These are phyloP conservation scores for Calonectris borealis DNA, from an alignment of 2,113 vertebrate genomes.

Conservation along the genomic window DNA sequence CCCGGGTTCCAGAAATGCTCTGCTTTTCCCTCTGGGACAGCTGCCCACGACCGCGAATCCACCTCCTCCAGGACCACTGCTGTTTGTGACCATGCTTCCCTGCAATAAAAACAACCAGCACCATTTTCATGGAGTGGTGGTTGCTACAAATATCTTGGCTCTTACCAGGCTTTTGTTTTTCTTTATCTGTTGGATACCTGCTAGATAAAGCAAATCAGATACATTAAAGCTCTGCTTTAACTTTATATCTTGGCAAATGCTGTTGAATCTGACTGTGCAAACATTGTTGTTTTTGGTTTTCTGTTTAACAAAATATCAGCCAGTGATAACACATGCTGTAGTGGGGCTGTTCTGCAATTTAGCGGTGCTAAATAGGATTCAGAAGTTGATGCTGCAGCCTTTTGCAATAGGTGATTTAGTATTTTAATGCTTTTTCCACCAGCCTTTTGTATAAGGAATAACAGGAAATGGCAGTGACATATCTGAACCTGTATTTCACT, in stretches of 20 bases:
- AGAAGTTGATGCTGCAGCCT: background rate
- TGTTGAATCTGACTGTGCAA: background rate
- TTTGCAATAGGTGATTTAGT: background rate
- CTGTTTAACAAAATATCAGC: slow-evolving; percentile 1
- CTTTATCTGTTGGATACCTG: background rate
- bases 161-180: background rate
- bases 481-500: background rate
- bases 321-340: background rate
- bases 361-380: background rate
- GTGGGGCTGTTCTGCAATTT: slow-evolving; percentile 3
- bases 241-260: background rate
- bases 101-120: background rate
- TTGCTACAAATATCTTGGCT: background rate
- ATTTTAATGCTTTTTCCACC: background rate
- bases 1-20: background rate
- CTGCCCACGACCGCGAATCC: background rate
- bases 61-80: background rate
- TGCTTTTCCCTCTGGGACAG: background rate
- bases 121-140: background rate
- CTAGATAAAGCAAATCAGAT: slow-evolving; percentile 10
- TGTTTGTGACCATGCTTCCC: background rate
- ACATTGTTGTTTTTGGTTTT: slow-evolving; percentile 15
- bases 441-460: background rate
- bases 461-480: background rate
- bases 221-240: background rate